Conservation (phyloP, 2,888 invertebrate species). For the Rhaphigaster nebulosa region DNA sequence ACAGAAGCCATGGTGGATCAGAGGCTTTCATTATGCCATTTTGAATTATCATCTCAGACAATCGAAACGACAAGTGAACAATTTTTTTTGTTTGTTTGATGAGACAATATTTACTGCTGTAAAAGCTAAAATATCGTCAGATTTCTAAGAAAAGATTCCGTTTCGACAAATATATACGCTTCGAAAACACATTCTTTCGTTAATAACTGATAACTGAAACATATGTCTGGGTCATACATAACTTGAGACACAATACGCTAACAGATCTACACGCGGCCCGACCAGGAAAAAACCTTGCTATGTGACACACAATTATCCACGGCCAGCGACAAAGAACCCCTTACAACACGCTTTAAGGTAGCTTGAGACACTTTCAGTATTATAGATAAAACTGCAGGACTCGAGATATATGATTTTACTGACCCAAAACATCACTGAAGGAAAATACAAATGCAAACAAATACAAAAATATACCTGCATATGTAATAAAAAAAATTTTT, state of each 20-base stretch:
- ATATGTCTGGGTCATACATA: not conserved
- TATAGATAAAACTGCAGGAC: not conserved
- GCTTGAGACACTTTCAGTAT: not conserved
- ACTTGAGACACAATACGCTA: not conserved
- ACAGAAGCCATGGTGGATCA: too few species aligned
- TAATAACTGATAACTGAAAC: not conserved
- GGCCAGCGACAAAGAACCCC: not conserved
- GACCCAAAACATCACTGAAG: not conserved
- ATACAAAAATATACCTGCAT: not conserved
- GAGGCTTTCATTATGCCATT: too few species aligned
- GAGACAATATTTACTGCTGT: not conserved
- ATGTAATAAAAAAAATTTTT: not conserved
- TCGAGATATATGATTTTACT: not conserved
- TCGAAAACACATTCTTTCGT: not conserved
- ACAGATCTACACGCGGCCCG: too few species aligned
- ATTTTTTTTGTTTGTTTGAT: not conserved
- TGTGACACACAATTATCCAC: slow-evolving; percentile 8
- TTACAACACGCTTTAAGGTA: not conserved
- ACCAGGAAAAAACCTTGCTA: not conserved
- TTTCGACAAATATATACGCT: not conserved
- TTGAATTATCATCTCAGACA: not conserved
- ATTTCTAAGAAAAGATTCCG: not conserved
- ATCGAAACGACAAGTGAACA: not conserved
- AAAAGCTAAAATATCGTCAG: not conserved
- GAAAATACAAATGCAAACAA: not conserved